A percentile compares a stretch with the other conserved stretches of the same genome.
These are phyloP conservation scores for Saturnia pavonia DNA, from an alignment of 2,888 invertebrate genomes.

Conservation along the genomic window DNA sequence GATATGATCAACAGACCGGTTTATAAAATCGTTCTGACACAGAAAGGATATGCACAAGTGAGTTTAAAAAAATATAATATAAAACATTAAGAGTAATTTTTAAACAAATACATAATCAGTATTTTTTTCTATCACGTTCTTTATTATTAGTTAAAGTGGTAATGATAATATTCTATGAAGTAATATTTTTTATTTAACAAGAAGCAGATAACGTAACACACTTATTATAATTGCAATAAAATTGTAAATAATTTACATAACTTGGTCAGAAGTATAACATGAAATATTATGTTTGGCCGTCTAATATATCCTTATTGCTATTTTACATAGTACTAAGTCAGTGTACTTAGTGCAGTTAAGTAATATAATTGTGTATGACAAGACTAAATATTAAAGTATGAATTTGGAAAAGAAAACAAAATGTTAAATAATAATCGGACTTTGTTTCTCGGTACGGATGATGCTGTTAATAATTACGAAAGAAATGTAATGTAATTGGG, in stretches of 20 bases:
- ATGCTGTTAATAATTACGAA: neutral
- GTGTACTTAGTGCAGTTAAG: neutral
- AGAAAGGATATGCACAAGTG: conserved; percentile 87
- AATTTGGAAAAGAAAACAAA: neutral
- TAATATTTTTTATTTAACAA: neutral
- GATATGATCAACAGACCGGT: conserved; percentile 67
- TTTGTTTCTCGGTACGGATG: neutral
- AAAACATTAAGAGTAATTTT: neutral
- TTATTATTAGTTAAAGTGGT: neutral
- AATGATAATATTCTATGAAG: neutral
- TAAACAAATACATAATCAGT: no score
- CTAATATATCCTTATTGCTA: neutral
- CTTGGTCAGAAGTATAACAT: neutral
- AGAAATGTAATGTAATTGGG: neutral
- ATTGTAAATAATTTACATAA: neutral
- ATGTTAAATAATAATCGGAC: neutral
- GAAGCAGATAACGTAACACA: neutral
- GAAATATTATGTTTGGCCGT: neutral
- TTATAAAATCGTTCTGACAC: conserved; percentile 84
- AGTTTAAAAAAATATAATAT: conserved; percentile 17
- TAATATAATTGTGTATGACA: neutral
- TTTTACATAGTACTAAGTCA: neutral
- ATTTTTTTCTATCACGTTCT: neutral
- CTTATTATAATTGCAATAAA: neutral
- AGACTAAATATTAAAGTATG: neutral